A percentile compares a stretch with the other conserved stretches of the same genome.
phyloP scores from a whole-genome alignment of 2,113 vertebrate species.

The Paradoxurus hermaphroditus region DNA sequence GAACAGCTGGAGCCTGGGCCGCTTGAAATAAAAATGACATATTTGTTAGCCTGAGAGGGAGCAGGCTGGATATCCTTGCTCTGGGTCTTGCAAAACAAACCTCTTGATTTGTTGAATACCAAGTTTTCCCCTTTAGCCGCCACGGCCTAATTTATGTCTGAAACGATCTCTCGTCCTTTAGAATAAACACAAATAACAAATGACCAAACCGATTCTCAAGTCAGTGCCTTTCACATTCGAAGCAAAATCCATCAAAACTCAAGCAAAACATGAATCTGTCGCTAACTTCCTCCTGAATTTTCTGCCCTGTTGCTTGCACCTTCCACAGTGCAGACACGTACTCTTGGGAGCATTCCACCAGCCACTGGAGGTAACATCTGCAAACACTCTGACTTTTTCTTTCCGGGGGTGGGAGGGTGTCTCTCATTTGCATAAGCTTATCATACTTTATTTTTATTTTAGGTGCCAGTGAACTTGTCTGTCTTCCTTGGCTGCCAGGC shows the following conservation, averaged over 20 bases:
- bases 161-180: slow-evolving; percentile 47
- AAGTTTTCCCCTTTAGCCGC: slow-evolving; percentile 44
- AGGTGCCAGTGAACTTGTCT: background rate
- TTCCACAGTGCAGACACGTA: background rate
- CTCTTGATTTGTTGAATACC: slow-evolving; percentile 26
- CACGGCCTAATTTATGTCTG: slow-evolving; percentile 35
- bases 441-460: background rate
- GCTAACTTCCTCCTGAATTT: background rate
- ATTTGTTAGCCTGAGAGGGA: slow-evolving; percentile 14
- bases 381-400: background rate
- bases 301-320: background rate
- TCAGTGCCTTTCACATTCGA: slow-evolving; percentile 32
- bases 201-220: background rate
- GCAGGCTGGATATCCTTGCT: slow-evolving; percentile 25
- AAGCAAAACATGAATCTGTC: background rate
- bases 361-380: background rate
- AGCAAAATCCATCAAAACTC: slow-evolving; percentile 35
- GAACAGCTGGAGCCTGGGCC: slow-evolving; percentile 30
- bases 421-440: background rate
- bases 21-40: slow-evolving; percentile 41
- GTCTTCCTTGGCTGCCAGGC: background rate
- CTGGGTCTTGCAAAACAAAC: slow-evolving; percentile 49
- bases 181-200: slow-evolving; percentile 57
- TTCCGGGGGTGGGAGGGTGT: background rate
- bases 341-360: background rate